Evolutionary conservation across 2,113 vertebrate genomes (phyloP).

Genomic region (Stigmatopora argus): DNA sequence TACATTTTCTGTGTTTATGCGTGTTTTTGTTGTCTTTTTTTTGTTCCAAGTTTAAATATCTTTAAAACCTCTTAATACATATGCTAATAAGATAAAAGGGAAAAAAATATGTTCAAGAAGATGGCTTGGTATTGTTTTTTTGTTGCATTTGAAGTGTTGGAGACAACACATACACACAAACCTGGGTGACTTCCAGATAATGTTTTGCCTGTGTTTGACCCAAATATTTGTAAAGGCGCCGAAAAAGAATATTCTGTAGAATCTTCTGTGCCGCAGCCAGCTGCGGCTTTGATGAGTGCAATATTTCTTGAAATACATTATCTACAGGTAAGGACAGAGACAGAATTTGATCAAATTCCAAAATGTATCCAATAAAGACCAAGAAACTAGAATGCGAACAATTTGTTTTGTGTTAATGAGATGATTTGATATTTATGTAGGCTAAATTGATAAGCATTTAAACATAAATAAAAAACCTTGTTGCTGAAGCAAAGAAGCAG

Average conservation of each 20-base stretch:
- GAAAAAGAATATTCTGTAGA: slow-evolving; percentile 75
- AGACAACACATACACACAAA: slow-evolving; percentile 23
- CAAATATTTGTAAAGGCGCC: slow-evolving; percentile 81
- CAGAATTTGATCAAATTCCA: not conserved
- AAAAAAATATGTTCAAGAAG: not conserved
- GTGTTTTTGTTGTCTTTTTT: not conserved
- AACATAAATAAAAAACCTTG: no score
- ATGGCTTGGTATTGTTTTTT: not conserved
- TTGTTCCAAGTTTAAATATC: no score
- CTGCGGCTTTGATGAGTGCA: slow-evolving; percentile 73
- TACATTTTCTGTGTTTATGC: not conserved
- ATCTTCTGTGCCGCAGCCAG: slow-evolving; percentile 76
- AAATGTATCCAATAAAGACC: not conserved
- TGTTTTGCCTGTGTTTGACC: slow-evolving; percentile 38
- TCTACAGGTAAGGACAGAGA: slow-evolving; percentile 65
- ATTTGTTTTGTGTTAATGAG: no score
- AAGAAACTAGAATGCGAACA: no score
- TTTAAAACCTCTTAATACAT: no score
- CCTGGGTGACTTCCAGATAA: slow-evolving; percentile 29
- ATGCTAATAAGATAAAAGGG: not conserved
- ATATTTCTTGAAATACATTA: slow-evolving; percentile 84
- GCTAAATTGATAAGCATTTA: no score
- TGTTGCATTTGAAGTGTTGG: not conserved
- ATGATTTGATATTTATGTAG: no score
- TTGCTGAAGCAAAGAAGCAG: no score